Conservation (phyloP, 2,888 invertebrate species). For the Trissoscelio sp. region DNA sequence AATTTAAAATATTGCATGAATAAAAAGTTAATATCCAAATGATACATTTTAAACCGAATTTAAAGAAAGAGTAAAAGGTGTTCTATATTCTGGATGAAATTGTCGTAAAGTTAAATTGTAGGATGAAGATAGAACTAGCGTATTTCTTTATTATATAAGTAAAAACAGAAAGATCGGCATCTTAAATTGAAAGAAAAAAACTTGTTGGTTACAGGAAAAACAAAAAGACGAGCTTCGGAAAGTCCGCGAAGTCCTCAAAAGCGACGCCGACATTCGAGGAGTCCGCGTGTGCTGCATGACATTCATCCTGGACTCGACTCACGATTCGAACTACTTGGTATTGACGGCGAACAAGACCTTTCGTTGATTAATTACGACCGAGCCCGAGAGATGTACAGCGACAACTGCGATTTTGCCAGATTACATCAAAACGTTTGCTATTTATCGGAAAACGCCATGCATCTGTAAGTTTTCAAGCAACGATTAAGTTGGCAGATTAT, state of each 20-base stretch:
- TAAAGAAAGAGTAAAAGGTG: no score
- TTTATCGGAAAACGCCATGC: slow-evolving; percentile 80
- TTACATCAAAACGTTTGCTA: slow-evolving; percentile 82
- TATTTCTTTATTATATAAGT: background rate
- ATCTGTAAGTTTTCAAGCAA: slow-evolving; percentile 77
- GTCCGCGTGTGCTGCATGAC: slow-evolving; percentile 75
- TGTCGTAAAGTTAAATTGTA: no score
- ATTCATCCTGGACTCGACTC: slow-evolving; percentile 76
- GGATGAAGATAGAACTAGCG: background rate
- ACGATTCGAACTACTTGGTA: slow-evolving; percentile 78
- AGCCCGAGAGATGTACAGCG: slow-evolving; percentile 76
- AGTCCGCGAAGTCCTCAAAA: slow-evolving; percentile 78
- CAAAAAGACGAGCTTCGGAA: slow-evolving; percentile 78
- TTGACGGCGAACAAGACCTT: slow-evolving; percentile 80
- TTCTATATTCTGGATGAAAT: no score
- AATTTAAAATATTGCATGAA: no score
- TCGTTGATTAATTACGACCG: slow-evolving; percentile 79
- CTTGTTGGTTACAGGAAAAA: slow-evolving; percentile 73
- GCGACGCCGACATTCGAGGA: slow-evolving; percentile 77
- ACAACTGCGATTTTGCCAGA: slow-evolving; percentile 78
- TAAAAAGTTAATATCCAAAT: no score
- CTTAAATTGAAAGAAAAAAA: no score
- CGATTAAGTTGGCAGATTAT: slow-evolving; percentile 20
- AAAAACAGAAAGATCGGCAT: background rate
- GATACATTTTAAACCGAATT: no score